Evolutionary conservation across 2,113 vertebrate genomes (phyloP).

Genomic region (Dasyurus viverrinus): DNA sequence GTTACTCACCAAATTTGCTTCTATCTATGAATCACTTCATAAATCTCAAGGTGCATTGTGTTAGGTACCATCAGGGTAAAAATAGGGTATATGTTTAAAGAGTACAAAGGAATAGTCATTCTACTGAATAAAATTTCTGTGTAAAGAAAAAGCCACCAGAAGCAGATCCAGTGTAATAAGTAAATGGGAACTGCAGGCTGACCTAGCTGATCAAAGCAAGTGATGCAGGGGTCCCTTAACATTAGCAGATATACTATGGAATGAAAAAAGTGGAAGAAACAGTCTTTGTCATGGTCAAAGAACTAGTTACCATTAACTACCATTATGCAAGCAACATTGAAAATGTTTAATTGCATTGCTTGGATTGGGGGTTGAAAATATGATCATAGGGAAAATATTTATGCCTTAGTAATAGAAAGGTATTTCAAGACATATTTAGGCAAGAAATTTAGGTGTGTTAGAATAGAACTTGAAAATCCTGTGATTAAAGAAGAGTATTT

Average conservation of each 20-base stretch:
- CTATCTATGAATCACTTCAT: neutral
- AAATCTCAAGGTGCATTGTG: neutral
- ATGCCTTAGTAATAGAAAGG: neutral
- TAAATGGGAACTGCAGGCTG: conserved; percentile 10
- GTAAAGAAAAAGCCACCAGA: neutral
- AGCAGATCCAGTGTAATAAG: neutral
- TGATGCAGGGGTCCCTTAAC: neutral
- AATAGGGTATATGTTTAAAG: neutral
- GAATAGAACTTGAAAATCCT: neutral
- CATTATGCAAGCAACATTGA: neutral
- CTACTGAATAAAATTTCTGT: neutral
- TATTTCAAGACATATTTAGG: neutral
- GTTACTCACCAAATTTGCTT: neutral
- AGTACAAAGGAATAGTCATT: conserved; percentile 8
- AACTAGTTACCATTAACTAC: neutral
- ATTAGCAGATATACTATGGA: fast-evolving
- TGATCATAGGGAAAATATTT: neutral
- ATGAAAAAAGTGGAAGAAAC: neutral
- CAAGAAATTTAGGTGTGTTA: neutral
- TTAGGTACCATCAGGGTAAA: neutral
- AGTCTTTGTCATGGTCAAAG: neutral
- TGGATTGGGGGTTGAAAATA: neutral
- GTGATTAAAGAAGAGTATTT: neutral
- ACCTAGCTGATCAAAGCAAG: conserved; percentile 14
- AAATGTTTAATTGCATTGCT: neutral